Evolutionary conservation across 2,113 vertebrate species (phyloP).

Genomic region (Lophura nycthemera): DNA sequence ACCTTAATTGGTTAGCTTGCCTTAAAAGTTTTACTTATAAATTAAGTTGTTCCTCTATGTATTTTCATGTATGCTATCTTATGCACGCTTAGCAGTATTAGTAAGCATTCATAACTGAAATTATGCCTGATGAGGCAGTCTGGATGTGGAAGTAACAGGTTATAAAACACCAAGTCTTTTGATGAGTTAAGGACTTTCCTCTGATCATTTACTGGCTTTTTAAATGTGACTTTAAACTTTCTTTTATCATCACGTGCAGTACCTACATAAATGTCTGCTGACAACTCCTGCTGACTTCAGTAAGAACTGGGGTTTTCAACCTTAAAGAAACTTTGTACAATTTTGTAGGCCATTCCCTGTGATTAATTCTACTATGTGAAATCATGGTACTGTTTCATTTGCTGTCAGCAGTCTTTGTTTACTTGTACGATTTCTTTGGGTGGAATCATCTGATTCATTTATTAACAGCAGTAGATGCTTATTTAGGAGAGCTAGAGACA

Average conservation of each 20-base stretch:
- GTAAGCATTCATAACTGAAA: not conserved
- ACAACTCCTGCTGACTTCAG: not conserved
- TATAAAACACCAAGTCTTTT: not conserved
- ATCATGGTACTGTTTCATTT: not conserved
- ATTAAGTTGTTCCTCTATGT: not conserved
- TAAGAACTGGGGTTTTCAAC: not conserved
- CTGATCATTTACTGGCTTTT: accelerated
- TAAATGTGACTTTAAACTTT: not conserved
- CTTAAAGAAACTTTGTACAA: not conserved
- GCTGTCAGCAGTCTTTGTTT: not conserved
- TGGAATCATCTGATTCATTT: not conserved
- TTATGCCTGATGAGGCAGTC: not conserved
- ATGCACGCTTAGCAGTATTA: not conserved
- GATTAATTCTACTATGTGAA: not conserved
- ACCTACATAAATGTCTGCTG: not conserved
- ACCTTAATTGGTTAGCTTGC: not conserved
- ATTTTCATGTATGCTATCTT: not conserved
- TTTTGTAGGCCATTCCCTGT: not conserved
- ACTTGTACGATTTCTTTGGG: not conserved
- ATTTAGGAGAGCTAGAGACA: not conserved
- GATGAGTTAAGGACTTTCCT: not conserved
- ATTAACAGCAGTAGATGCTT: not conserved
- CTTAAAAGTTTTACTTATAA: not conserved
- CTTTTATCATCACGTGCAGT: not conserved
- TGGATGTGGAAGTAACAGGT: not conserved